Percentiles rank a stretch among this genome's conserved stretches.
phyloP scores from a whole-genome alignment of 2,888 invertebrate species.

The Cheilosia impressa region DNA sequence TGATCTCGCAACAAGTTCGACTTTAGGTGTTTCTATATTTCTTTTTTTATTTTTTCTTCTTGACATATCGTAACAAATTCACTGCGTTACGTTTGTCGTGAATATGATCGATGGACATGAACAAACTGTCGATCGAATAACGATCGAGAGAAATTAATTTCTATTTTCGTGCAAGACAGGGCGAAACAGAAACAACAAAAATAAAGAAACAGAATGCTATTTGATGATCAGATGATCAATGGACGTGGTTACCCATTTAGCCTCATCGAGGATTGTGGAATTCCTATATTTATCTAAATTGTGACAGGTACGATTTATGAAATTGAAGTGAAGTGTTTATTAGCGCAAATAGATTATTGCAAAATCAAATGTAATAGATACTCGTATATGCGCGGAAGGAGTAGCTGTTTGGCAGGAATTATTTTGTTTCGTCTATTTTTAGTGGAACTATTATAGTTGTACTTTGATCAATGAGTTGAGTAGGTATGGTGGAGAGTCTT shows the following conservation, averaged over 20 bases:
- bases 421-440: slow-evolving; percentile 24
- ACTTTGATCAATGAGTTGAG: slow-evolving; percentile 28
- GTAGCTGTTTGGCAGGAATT: slow-evolving; percentile 33
- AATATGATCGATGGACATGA: slow-evolving; percentile 65
- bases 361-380: slow-evolving; percentile 30
- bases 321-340: slow-evolving; percentile 63
- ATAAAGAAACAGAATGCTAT: slow-evolving; percentile 3
- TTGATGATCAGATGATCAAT: slow-evolving; percentile 70
- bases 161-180: slow-evolving; percentile 16
- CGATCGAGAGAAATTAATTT: slow-evolving; percentile 49
- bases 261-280: slow-evolving; percentile 32
- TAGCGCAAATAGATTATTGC: slow-evolving; percentile 38
- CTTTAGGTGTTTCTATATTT: not conserved
- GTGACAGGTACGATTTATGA: slow-evolving; percentile 67
- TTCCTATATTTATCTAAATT: slow-evolving; percentile 66
- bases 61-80: slow-evolving; percentile 68
- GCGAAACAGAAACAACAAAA: slow-evolving; percentile 19
- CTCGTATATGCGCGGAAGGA: not conserved
- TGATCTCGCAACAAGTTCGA: slow-evolving; percentile 41
- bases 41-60: slow-evolving; percentile 39
- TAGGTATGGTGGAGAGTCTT: not conserved
- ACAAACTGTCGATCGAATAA: slow-evolving; percentile 38
- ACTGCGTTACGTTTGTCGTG: slow-evolving; percentile 63
- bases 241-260: slow-evolving; percentile 28
- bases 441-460: not conserved